Evolutionary conservation across 2,113 vertebrate genomes (phyloP), one percentile per base, ranked within the genome.

Genomic region (Camelus dromedarius): DNA sequence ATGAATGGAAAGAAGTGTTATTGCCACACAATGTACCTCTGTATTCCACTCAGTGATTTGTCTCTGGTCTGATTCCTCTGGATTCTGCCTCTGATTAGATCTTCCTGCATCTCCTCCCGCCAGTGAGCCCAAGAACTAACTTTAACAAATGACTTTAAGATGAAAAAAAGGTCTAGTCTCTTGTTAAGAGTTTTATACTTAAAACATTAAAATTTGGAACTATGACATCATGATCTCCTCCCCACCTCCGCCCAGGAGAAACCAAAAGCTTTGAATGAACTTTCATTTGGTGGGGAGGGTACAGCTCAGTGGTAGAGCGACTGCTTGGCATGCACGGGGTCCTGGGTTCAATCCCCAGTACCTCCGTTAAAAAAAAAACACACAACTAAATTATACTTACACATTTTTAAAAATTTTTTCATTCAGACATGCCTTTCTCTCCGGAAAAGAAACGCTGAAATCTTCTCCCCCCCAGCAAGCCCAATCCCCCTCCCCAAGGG

Each of bases 1-100:
- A 98, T 98, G 98, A 99, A 98, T 89, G 98, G 98, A 95, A 98
- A 97, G 96, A 96, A 98, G 97, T 98, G 97, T 97, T 97, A 95
- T 16, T 69, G 98, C 96, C 8, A 56, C 97, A 98, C 98, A 98
- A 97, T 96, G 97, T 96, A 24, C 92, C 52, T 98, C 97, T 98
- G 98, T 98, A 91, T 97, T 98, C 98, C 72, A 67, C 69, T 83
- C 96, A 54, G 62, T 19, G 96, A 96, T 89, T 96, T 77, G 20
- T 97, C 95, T 96, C 98, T 89, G 89, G 93, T 94, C 98, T 96
- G 97, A 97, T 97, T 98, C 97, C 98, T 98, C 98, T 97, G 98
- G 91, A 97, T 89, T 96, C 97, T 62, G 95, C 97, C 62, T 97
- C 95, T 0, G 96, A 98, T 97, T 90, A 98, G 97, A 98, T 97